Percentiles rank a stretch among this genome's conserved stretches.
Conservation (phyloP, 2,113 vertebrate genomes). For the Spea multiplicata region DNA sequence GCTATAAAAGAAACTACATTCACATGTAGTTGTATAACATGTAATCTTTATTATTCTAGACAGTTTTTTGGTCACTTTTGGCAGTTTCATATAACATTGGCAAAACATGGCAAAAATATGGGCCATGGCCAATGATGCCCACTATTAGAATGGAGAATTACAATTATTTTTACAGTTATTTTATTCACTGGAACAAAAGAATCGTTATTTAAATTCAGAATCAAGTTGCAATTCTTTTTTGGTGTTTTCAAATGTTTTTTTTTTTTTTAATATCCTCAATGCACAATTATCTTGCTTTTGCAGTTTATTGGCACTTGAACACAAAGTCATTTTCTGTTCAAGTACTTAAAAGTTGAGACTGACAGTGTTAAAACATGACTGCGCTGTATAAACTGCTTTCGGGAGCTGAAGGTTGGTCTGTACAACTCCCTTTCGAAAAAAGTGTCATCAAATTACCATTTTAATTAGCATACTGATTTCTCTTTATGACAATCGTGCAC, state of each 20-base stretch:
- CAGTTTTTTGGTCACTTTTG: no score
- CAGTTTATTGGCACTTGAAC: constrained; percentile 35
- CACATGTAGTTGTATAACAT: no score
- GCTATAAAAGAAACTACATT: no score
- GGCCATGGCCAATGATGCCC: no score
- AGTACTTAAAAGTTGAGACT: constrained; percentile 27
- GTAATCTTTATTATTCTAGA: no score
- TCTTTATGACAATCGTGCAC: constrained; percentile 32
- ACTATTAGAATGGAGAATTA: no score
- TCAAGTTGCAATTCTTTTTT: constrained; percentile 28
- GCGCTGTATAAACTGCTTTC: constrained; percentile 6
- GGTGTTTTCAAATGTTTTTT: constrained; percentile 16
- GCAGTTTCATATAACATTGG: no score
- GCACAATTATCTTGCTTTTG: constrained; percentile 7
- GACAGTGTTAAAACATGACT: constrained; percentile 35
- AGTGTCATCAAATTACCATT: constrained; percentile 27
- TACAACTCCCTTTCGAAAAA: constrained; percentile 7
- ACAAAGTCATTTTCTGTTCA: constrained; percentile 29
- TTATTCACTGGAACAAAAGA: no score
- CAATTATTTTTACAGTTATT: no score
- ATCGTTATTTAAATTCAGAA: constrained; percentile 22
- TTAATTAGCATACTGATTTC: constrained; percentile 33
- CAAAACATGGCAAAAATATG: no score
- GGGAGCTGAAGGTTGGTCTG: constrained; percentile 21
- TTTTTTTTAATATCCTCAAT: not conserved